Conservation (phyloP, 1,140 invertebrate genomes). For the Aphelinus atriplicis region DNA sequence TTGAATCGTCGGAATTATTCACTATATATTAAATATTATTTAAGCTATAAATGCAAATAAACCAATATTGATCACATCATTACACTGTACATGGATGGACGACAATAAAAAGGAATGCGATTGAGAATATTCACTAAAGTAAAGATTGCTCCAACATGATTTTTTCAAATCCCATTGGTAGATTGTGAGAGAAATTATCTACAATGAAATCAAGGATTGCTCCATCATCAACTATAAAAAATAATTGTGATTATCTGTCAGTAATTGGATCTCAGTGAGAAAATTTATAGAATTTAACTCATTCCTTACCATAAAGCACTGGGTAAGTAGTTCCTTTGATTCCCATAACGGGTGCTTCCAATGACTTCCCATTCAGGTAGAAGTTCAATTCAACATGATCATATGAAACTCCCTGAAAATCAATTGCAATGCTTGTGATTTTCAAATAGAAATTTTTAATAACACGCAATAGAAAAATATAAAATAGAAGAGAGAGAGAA, state of each 20-base stretch:
- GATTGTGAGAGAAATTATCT: conserved; percentile 85
- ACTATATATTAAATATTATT: conserved; percentile 16
- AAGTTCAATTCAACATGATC: conserved; percentile 98
- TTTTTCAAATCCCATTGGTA: conserved; percentile 91
- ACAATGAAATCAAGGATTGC: conserved; percentile 95
- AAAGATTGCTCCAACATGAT: conserved; percentile 98
- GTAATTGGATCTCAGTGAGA: conserved; percentile 79
- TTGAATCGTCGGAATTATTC: conserved; percentile 19
- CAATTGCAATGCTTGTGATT: conserved; percentile 13
- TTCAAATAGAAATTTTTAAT: conserved; percentile 18
- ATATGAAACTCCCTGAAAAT: conserved; percentile 84
- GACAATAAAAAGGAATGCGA: conserved; percentile 1
- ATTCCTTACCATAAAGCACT: conserved; percentile 86
- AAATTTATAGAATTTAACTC: too few relatives aligned
- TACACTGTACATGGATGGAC: conserved; percentile 25
- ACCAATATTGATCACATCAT: conserved; percentile 21
- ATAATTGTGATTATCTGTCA: conserved; percentile 34
- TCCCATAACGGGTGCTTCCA: conserved; percentile 87
- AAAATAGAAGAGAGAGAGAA: too few relatives aligned
- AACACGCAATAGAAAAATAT: too few relatives aligned
- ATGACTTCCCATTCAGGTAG: conserved; percentile 90
- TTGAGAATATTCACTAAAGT: conserved; percentile 73
- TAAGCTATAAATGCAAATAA: conserved; percentile 24
- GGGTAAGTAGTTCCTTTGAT: conserved; percentile 93
- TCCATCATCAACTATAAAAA: conserved; percentile 92